These are phyloP conservation scores for Barbus barbus DNA, from an alignment of 2,113 vertebrate genomes.

Conservation along the genomic window DNA sequence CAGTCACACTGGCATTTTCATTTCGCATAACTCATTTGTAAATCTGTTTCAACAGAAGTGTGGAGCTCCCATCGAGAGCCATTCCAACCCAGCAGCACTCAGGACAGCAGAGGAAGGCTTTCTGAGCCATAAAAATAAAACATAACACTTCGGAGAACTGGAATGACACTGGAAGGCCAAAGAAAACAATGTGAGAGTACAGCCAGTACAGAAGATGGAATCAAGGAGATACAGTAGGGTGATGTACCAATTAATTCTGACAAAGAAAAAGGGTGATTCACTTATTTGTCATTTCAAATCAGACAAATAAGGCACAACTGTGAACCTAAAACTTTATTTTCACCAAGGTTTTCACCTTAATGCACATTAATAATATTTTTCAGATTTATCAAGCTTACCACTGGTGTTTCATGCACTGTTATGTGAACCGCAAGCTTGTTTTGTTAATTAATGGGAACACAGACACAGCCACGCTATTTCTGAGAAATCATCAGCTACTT, in stretches of 20 bases:
- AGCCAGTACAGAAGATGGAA: constrained; percentile 64
- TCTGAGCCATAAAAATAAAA: constrained; percentile 63
- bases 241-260: not conserved
- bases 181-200: constrained; percentile 60
- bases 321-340: not conserved
- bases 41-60: constrained; percentile 21
- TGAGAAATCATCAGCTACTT: constrained; percentile 2
- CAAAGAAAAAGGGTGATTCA: not conserved
- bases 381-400: not conserved
- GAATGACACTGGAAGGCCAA: constrained; percentile 46
- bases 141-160: constrained; percentile 72
- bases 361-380: not conserved
- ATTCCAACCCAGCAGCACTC: constrained; percentile 59
- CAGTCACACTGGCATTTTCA: not conserved
- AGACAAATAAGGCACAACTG: constrained; percentile 13
- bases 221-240: not conserved
- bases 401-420: not conserved
- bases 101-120: constrained; percentile 56
- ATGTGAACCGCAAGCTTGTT: not conserved
- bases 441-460: constrained; percentile 32
- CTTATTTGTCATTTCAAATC: not conserved
- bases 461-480: constrained; percentile 36
- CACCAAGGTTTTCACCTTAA: constrained; percentile 3
- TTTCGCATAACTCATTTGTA: not conserved
- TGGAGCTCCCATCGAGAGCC: not conserved